A percentile compares a stretch with the other conserved stretches of the same genome.
Evolutionary conservation across 2,113 vertebrate genomes (phyloP).

Genomic region (Odobenus rosmarus): DNA sequence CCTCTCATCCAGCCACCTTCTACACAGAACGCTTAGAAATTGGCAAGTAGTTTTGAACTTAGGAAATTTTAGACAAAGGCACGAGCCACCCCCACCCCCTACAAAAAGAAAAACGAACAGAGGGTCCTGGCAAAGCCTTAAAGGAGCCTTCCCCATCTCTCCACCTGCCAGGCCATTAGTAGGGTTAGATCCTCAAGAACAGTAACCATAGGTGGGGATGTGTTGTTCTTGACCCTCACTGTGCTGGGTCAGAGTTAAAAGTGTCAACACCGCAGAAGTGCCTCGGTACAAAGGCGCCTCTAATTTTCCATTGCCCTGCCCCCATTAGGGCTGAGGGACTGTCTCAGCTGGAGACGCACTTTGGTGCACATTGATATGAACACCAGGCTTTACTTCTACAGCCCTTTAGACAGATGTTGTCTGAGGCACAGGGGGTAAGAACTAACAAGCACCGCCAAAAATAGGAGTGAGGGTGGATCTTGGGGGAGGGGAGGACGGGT

Average conservation of each 20-base stretch:
- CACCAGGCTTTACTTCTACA: conserved; percentile 24
- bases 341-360: not conserved
- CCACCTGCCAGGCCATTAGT: not conserved
- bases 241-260: not conserved
- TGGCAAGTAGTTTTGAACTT: not conserved
- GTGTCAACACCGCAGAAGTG: not conserved
- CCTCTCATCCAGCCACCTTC: not conserved
- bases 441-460: not conserved
- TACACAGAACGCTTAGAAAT: not conserved
- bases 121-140: not conserved
- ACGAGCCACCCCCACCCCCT: not conserved
- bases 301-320: not conserved
- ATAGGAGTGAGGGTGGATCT: not conserved
- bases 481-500: not conserved
- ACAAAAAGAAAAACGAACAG: not conserved
- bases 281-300: not conserved
- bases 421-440: conserved; percentile 30
- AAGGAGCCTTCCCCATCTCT: not conserved
- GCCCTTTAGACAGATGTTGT: conserved; percentile 44
- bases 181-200: not conserved
- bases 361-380: not conserved
- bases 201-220: not conserved
- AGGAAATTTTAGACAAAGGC: conserved; percentile 31
- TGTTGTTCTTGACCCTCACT: not conserved
- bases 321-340: not conserved